Evolutionary conservation across 2,797 vertebrate genomes (phyloP).

Genomic region (Somateria mollissima): DNA sequence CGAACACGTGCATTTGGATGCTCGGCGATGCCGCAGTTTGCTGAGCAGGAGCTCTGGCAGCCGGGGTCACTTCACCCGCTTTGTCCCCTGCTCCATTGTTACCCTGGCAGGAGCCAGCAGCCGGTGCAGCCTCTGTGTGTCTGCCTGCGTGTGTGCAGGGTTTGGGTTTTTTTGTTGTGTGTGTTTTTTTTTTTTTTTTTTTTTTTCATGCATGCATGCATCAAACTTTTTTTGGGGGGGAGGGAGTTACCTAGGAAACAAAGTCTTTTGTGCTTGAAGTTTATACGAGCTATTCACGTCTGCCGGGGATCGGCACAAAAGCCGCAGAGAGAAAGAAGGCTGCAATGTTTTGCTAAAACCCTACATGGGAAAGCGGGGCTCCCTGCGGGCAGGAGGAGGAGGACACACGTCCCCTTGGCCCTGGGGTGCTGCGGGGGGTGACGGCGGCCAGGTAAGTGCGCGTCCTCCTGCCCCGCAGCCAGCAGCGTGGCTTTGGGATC

Average conservation of each 20-base stretch:
- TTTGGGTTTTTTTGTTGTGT: not conserved
- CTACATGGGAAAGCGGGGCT: conserved; percentile 55
- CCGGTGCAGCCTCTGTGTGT: conserved; percentile 70
- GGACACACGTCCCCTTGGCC: conserved; percentile 45
- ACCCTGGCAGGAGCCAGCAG: conserved; percentile 81
- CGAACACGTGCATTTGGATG: conserved; percentile 1
- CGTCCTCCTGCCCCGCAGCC: conserved; percentile 24
- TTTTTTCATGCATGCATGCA: conserved; percentile 71
- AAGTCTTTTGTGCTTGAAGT: conserved; percentile 88
- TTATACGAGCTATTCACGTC: conserved; percentile 87
- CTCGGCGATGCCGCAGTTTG: conserved; percentile 52
- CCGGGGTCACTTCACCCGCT: conserved; percentile 51
- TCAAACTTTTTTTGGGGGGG: conserved; percentile 74
- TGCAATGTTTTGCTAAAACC: conserved; percentile 76
- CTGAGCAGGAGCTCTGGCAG: conserved; percentile 66
- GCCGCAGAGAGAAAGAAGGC: conserved; percentile 79
- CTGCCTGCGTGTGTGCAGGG: not conserved
- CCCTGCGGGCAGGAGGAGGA: conserved; percentile 52
- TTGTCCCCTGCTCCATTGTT: conserved; percentile 78
- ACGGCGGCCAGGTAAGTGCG: conserved; percentile 74
- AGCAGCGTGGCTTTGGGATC: conserved; percentile 27
- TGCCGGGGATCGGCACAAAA: conserved; percentile 86
- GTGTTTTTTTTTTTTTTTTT: not conserved
- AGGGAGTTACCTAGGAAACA: conserved; percentile 92
- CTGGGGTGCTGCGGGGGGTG: conserved; percentile 60